Base-by-base conservation (phyloP, 2,797 vertebrate genomes). In the Iguana delicatissima region DNA sequence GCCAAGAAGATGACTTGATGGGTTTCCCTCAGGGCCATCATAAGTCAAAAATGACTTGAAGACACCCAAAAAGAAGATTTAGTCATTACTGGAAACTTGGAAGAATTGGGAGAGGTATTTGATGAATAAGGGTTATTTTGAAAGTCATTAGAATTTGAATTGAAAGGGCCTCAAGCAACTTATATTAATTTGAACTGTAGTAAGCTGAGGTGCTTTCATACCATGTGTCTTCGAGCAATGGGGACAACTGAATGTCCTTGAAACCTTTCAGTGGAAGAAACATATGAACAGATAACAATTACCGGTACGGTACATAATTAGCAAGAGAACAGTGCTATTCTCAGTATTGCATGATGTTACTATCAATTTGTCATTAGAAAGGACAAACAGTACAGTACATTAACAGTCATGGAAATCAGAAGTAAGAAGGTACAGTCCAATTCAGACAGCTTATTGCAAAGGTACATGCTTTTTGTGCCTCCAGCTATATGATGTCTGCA, bases 391-490 rank as follows among this genome's bases (percentile, higher is more conserved):
- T 67, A 55, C 62, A 84, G 83, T 62, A 77, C 85, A 87, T 77
- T 35, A 26, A 13, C n/a, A 29, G 32, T 26, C 13, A 35, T 57
- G 50, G 2, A 20, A 89, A 50, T 84, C 29, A 84, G 55, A 64
- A 74, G 38, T 46, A 32, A 84, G 57, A 62, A n/a, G 57, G 32
- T 46, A 18, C 42, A 14, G 29, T 52, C 16, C 62, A 73, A 14
- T 62, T 89, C n/a, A 76, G 72, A 12, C 22, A 74, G 12, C 29
- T 42, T 57, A 74, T 89, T 59, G 26, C 50, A 83, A 89, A 83
- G 67, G 12, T 5, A 29, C 22, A 9, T n/a, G 52, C 26, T 87
- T 67, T 64, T 67, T 18, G 22, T 24, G n/a, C 73, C 72, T 64
- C 62, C 62, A 52, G 20, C 32, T 85, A 20, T 50, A 46, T 72